Conservation (phyloP, 2,113 vertebrate genomes). For the Ictalurus punctatus region DNA sequence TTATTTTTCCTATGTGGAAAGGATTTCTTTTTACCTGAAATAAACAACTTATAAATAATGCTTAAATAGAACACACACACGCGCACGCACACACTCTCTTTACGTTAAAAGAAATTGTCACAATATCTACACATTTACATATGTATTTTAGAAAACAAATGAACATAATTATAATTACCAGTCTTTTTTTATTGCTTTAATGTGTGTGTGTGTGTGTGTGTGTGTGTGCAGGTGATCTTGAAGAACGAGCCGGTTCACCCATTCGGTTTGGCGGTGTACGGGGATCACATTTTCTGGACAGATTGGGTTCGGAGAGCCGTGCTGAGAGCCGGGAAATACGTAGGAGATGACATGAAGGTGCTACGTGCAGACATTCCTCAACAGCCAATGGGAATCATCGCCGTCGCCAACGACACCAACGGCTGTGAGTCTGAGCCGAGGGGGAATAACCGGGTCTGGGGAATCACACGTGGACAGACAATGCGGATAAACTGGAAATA, state of each 20-base stretch:
- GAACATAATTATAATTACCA: too few species aligned
- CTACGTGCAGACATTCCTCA: slow-evolving; percentile 95
- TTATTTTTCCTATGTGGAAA: too few species aligned
- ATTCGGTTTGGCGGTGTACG: slow-evolving; percentile 92
- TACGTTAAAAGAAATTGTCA: too few species aligned
- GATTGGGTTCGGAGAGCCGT: slow-evolving; percentile 97
- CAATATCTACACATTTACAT: background rate
- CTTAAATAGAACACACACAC: too few species aligned
- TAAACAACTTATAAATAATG: too few species aligned
- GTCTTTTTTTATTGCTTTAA: background rate
- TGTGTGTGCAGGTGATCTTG: slow-evolving; percentile 82
- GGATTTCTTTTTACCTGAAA: too few species aligned
- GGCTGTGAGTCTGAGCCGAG: slow-evolving; percentile 83
- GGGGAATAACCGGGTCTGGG: background rate
- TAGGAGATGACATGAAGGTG: slow-evolving; percentile 91
- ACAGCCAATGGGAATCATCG: slow-evolving; percentile 97
- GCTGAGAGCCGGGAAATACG: slow-evolving; percentile 91
- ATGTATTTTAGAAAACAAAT: too few species aligned
- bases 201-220: background rate
- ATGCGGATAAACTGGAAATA: background rate
- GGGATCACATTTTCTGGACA: slow-evolving; percentile 97
- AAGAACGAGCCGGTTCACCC: slow-evolving; percentile 96
- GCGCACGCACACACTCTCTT: too few species aligned
- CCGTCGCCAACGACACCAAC: slow-evolving; percentile 97
- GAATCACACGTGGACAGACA: background rate